These are phyloP conservation scores for Brachypteracias leptosomus DNA, from an alignment of 2,113 vertebrate genomes.

Conservation along the genomic window DNA sequence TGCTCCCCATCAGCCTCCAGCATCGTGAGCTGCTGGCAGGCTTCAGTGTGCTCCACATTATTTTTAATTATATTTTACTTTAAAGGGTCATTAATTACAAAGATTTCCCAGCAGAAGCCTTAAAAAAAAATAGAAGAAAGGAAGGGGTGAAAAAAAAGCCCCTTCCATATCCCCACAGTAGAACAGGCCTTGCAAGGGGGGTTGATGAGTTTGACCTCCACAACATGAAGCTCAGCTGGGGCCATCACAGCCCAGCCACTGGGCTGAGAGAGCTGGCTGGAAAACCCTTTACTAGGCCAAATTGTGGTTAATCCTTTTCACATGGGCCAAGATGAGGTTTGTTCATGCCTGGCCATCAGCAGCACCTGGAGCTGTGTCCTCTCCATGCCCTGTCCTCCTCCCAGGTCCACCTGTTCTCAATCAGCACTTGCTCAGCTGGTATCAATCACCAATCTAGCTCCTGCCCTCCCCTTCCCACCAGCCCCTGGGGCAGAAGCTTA, in stretches of 20 bases:
- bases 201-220: not conserved
- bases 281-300: not conserved
- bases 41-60: not conserved
- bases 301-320: not conserved
- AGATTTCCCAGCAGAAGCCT: slow-evolving; percentile 25
- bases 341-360: not conserved
- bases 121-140: not conserved
- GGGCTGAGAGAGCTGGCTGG: not conserved
- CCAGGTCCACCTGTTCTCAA: not conserved
- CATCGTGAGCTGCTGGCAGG: not conserved
- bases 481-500: rapidly evolving
- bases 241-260: rapidly evolving
- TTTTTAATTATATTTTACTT: slow-evolving; percentile 53
- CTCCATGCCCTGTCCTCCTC: not conserved
- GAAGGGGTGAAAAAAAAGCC: not conserved
- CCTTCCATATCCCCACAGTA: not conserved
- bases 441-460: not conserved
- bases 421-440: not conserved
- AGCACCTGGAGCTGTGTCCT: not conserved
- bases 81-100: slow-evolving; percentile 53
- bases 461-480: not conserved
- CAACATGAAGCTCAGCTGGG: rapidly evolving
- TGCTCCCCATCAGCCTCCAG: not conserved
- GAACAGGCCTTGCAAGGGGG: not conserved
- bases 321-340: not conserved